phyloP scores from a whole-genome alignment of 2,113 vertebrate species.

The Pteronura brasiliensis region DNA sequence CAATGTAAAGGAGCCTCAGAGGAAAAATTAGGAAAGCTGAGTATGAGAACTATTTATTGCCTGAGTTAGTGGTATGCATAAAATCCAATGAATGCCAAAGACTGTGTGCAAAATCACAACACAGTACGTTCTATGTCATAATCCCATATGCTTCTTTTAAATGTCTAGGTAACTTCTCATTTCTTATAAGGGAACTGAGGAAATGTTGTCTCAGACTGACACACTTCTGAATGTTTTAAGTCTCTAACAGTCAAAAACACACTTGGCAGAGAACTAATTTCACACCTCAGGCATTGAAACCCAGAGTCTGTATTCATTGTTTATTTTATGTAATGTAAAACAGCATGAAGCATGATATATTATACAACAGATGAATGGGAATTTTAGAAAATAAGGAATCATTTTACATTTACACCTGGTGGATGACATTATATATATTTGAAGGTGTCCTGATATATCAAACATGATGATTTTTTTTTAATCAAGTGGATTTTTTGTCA shows the following conservation, averaged over 20 bases:
- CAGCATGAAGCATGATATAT: slow-evolving; percentile 60
- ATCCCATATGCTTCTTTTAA: slow-evolving; percentile 54
- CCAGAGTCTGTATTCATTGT: slow-evolving; percentile 62
- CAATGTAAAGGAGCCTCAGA: slow-evolving; percentile 68
- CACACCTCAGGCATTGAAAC: slow-evolving; percentile 74
- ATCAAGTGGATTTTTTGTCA: slow-evolving; percentile 39
- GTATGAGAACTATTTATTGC: slow-evolving; percentile 24
- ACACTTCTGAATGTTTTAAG: slow-evolving; percentile 72
- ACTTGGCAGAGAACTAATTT: slow-evolving; percentile 75
- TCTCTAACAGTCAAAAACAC: slow-evolving; percentile 61
- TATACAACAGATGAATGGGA: slow-evolving; percentile 35
- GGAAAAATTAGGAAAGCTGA: slow-evolving; percentile 72
- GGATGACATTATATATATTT: slow-evolving; percentile 56
- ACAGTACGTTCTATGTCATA: not conserved
- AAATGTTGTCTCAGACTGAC: slow-evolving; percentile 56
- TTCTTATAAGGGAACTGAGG: slow-evolving; percentile 51
- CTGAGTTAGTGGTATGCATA: slow-evolving; percentile 54
- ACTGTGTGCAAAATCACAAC: not conserved
- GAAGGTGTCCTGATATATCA: slow-evolving; percentile 43
- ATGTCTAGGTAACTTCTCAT: slow-evolving; percentile 58
- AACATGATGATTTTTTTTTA: slow-evolving; percentile 58
- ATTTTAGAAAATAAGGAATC: slow-evolving; percentile 60
- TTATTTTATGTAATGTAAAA: slow-evolving; percentile 79
- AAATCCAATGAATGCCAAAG: slow-evolving; percentile 59
- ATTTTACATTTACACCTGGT: slow-evolving; percentile 75